phyloP scores from a whole-genome alignment of 1,140 invertebrate genomes.

The Magallana ariakensis region DNA sequence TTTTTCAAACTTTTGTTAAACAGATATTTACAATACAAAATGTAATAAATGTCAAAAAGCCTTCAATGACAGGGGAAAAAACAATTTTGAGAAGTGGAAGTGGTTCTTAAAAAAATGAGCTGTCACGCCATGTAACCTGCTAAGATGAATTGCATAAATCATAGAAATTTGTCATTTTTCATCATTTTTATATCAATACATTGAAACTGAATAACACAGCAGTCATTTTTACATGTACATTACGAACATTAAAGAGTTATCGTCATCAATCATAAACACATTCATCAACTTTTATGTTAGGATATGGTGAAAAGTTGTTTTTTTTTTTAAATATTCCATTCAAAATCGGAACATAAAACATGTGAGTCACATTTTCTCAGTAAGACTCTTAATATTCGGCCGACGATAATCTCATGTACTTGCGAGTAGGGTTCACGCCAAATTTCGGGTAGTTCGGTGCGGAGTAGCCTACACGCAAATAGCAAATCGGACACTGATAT shows the following conservation, averaged over 20 bases:
- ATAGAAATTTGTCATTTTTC: slow-evolving; percentile 14
- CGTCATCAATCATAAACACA: neutral
- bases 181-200: slow-evolving; percentile 13
- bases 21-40: too few species aligned
- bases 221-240: neutral
- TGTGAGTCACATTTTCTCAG: neutral
- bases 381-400: neutral
- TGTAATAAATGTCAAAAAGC: too few species aligned
- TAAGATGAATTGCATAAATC: neutral
- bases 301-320: neutral
- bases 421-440: too few species aligned
- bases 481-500: neutral
- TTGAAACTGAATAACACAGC: neutral
- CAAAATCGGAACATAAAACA: neutral
- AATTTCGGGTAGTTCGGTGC: neutral
- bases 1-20: too few species aligned
- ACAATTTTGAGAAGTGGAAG: too few species aligned
- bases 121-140: too few species aligned
- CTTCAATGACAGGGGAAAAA: too few species aligned
- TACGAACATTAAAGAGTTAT: neutral
- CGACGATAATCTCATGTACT: neutral
- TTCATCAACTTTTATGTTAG: slow-evolving; percentile 8
- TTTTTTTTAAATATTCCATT: neutral
- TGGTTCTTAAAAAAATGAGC: too few species aligned
- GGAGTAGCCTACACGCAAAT: neutral